These are phyloP conservation scores for Orthosia incerta DNA, from an alignment of 2,888 invertebrate genomes.

Conservation along the genomic window DNA sequence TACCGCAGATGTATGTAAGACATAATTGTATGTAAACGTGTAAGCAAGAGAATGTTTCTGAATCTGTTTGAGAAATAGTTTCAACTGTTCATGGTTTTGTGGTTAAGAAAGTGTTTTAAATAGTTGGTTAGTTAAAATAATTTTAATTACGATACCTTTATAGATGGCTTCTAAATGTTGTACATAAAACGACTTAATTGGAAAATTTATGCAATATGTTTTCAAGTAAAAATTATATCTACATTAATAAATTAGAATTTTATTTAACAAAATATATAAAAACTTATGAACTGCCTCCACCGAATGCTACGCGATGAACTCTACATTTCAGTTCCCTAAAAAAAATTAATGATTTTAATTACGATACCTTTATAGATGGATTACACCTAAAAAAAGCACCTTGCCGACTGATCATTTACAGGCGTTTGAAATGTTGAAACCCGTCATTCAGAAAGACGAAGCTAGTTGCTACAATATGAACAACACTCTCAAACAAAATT, in stretches of 20 bases:
- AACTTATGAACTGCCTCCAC: neutral
- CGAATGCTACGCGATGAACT: neutral
- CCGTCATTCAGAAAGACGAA: too few relatives aligned
- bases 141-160: neutral
- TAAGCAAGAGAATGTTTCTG: constrained; percentile 29
- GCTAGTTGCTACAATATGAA: too few relatives aligned
- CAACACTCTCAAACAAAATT: too few relatives aligned
- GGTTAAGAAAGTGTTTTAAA: neutral
- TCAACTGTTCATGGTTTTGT: constrained; percentile 20
- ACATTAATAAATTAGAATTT: neutral
- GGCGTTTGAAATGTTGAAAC: too few relatives aligned
- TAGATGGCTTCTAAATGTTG: neutral
- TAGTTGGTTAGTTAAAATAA: neutral
- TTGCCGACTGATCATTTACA: too few relatives aligned
- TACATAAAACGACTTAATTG: neutral
- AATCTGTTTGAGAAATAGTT: constrained; percentile 22
- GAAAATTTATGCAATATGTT: neutral
- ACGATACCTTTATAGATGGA: too few relatives aligned
- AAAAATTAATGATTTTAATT: too few relatives aligned
- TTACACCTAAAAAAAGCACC: too few relatives aligned
- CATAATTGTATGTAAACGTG: constrained; percentile 53
- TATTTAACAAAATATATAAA: neutral
- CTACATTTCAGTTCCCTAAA: too few relatives aligned
- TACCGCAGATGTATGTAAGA: constrained; percentile 45
- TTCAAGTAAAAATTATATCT: neutral